Percentiles rank a stretch among this genome's conserved stretches.
These are phyloP conservation scores for Ischnus inquisitorius DNA, from an alignment of 2,888 invertebrate species.

Conservation along the genomic window DNA sequence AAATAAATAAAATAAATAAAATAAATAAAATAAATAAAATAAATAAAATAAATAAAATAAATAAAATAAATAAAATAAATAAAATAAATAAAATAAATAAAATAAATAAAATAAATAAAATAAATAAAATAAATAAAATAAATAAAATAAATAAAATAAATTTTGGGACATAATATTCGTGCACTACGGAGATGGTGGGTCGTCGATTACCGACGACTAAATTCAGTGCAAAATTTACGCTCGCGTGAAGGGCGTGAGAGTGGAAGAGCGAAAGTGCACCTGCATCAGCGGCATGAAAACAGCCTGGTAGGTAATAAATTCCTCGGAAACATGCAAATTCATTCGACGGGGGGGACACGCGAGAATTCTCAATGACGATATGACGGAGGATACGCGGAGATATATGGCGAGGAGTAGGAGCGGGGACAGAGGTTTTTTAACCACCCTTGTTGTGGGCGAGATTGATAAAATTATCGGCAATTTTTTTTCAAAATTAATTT, in stretches of 20 bases:
- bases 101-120: no score
- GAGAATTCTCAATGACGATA: slow-evolving; percentile 31
- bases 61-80: no score
- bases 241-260: slow-evolving; percentile 33
- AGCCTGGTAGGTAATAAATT: slow-evolving; percentile 54
- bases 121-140: no score
- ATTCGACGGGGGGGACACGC: slow-evolving; percentile 39
- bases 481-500: neutral
- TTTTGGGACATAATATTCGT: neutral
- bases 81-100: no score
- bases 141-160: no score
- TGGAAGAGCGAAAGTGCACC: slow-evolving; percentile 50
- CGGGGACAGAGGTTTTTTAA: neutral
- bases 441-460: neutral
- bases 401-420: neutral
- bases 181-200: neutral
- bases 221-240: slow-evolving; percentile 42
- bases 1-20: no score
- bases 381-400: neutral
- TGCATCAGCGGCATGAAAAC: slow-evolving; percentile 40
- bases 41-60: no score
- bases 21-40: no score
- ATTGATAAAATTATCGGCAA: neutral
- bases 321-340: slow-evolving; percentile 61
- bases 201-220: slow-evolving; percentile 44